Percentiles rank a stretch among this genome's conserved stretches.
Conservation (phyloP, 2,888 invertebrate genomes). For the Tenthredo scrophulariae region DNA sequence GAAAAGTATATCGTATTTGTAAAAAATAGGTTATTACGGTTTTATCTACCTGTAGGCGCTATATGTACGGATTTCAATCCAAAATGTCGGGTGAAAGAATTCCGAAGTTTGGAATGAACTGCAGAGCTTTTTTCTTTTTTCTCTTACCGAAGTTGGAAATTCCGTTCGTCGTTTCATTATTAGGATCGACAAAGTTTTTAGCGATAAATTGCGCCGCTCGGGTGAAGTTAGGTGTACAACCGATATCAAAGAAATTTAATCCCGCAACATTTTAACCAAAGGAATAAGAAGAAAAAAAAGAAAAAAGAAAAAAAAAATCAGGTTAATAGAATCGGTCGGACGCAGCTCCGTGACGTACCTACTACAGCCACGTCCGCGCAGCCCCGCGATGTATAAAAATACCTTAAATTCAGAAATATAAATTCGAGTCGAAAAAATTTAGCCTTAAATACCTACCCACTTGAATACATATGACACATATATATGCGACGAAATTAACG, state of each 20-base stretch:
- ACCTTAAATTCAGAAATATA: not conserved
- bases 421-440: not conserved
- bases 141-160: not conserved
- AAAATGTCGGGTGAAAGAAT: not conserved
- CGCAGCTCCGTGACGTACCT: not conserved
- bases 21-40: not conserved
- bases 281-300: no score
- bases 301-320: not conserved
- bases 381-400: slow-evolving; percentile 17
- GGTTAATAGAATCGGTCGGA: slow-evolving; percentile 12
- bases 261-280: not conserved
- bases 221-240: not conserved
- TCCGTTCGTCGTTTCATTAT: not conserved
- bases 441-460: not conserved
- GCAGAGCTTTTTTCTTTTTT: not conserved
- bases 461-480: not conserved
- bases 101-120: not conserved
- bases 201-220: not conserved
- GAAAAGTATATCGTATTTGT: not conserved
- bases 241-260: not conserved
- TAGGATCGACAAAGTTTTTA: not conserved
- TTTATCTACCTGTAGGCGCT: no score
- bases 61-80: not conserved
- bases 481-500: not conserved
- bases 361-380: not conserved